Evolutionary conservation across 2,888 invertebrate species (phyloP).

Genomic region (Platynereis dumerilii): DNA sequence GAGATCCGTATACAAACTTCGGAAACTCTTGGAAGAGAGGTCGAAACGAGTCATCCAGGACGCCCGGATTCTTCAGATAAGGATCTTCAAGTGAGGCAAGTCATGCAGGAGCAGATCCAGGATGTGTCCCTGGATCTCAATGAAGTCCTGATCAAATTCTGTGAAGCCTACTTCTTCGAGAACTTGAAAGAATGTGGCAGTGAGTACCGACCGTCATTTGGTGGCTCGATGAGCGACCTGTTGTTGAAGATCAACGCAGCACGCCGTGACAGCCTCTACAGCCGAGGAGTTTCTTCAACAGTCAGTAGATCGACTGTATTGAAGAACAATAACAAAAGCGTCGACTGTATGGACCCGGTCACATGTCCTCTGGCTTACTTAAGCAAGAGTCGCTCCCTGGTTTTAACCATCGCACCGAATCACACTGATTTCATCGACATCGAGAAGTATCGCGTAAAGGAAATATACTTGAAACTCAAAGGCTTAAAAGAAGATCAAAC

Average conservation of each 20-base stretch:
- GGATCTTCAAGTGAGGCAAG: neutral
- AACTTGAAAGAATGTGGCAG: constrained; percentile 9
- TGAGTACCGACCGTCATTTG: constrained; percentile 12
- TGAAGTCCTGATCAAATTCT: neutral
- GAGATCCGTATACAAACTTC: neutral
- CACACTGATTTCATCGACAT: constrained; percentile 7
- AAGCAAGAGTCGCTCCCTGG: constrained; percentile 2
- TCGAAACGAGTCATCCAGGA: neutral
- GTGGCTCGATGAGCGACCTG: constrained; percentile 10
- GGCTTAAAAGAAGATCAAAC: too few relatives aligned
- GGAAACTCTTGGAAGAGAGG: neutral
- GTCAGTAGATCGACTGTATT: neutral
- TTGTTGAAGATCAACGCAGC: constrained; percentile 21
- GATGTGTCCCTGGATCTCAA: constrained; percentile 1
- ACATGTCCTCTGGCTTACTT: constrained; percentile 16
- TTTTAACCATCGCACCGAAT: constrained; percentile 7
- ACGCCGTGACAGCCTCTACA: constrained; percentile 10
- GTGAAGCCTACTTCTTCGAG: constrained; percentile 19
- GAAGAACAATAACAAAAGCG: neutral
- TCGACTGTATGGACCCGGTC: constrained; percentile 9
- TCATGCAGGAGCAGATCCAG: neutral
- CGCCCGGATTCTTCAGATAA: neutral
- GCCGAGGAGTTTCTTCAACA: neutral
- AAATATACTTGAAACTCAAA: too few relatives aligned
- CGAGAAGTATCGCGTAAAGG: neutral